Evolutionary conservation across 2,113 vertebrate genomes (phyloP).

Genomic region (Myiagra hebetior): DNA sequence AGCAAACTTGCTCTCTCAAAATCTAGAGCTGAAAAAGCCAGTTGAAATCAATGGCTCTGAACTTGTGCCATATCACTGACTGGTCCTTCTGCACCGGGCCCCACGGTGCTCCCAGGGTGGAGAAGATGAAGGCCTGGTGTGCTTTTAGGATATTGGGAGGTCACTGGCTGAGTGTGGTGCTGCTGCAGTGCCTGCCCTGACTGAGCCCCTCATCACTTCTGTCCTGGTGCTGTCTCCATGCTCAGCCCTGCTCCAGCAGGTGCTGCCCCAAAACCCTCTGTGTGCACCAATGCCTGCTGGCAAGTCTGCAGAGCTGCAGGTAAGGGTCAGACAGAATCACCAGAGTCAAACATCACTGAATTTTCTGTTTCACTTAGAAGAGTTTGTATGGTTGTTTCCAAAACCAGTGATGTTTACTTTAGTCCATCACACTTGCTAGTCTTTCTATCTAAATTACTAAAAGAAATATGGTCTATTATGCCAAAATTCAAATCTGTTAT

Average conservation of each 20-base stretch:
- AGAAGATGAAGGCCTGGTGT: background rate
- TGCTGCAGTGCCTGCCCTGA: background rate
- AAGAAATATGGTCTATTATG: background rate
- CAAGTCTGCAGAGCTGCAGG: background rate
- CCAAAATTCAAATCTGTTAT: background rate
- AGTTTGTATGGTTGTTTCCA: background rate
- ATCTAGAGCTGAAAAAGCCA: background rate
- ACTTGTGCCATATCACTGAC: too few species aligned
- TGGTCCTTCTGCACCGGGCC: background rate
- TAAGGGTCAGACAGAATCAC: background rate
- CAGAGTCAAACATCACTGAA: background rate
- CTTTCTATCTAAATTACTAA: background rate
- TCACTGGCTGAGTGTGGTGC: background rate
- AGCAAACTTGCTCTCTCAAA: background rate
- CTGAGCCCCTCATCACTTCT: background rate
- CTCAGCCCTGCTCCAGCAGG: background rate
- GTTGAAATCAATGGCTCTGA: background rate
- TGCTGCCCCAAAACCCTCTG: fast-evolving
- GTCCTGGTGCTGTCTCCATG: background rate
- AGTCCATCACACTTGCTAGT: background rate
- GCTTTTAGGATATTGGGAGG: background rate
- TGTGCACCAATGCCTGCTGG: fast-evolving
- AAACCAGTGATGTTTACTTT: background rate
- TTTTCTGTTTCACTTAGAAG: background rate
- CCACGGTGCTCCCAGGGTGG: background rate